Evolutionary conservation across 2,113 vertebrate species (phyloP), one percentile per base, ranked within the genome.

Genomic region (Aptenodytes forsteri): DNA sequence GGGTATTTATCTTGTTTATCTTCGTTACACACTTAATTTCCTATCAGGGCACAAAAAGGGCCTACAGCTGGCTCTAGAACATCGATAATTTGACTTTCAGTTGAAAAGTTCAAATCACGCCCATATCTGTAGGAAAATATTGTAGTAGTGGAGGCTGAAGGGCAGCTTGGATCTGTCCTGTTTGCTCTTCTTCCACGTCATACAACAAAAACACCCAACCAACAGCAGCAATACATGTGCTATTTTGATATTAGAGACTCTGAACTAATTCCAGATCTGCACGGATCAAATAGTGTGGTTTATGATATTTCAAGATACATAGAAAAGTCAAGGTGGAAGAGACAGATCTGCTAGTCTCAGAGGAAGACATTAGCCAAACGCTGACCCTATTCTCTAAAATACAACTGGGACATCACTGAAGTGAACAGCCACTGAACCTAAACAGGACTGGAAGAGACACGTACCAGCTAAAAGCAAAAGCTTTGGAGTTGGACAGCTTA

Each of bases 401-500:
- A 25, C 65, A 61, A 26, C 9, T 5, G n/a, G 46, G 77, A 25
- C 44, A 34, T 10, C 42, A 13, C 26, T 25, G 38, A 49, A 42
- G 23, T 3, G 27, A 89, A 49, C 30, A 44, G 44, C 30, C 55
- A 26, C 42, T 17, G n/a, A 54, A 55, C 5, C 4, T 7, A 3
- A 56, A 40, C 10, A 30, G 64, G 56, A 49, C 26, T 56, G 67
- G 29, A 38, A 26, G 34, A 73, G 78, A 25, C 52, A 91, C 98
- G 8, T 97, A 99, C 99, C 99, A 96, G 99, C 99, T 67, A 99
- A 98, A 81, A 99, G 99, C 42, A 99, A 98, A 72, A 99, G 98
- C 95, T 99, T 99, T 91, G 99, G 99, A 83, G 99, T 98, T 13
- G 99, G 94, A 85, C 99, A 99, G 95, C 98, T 98, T 50, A 99